Conservation (phyloP, 2,888 invertebrate genomes). For the Allolobophora icterica region DNA sequence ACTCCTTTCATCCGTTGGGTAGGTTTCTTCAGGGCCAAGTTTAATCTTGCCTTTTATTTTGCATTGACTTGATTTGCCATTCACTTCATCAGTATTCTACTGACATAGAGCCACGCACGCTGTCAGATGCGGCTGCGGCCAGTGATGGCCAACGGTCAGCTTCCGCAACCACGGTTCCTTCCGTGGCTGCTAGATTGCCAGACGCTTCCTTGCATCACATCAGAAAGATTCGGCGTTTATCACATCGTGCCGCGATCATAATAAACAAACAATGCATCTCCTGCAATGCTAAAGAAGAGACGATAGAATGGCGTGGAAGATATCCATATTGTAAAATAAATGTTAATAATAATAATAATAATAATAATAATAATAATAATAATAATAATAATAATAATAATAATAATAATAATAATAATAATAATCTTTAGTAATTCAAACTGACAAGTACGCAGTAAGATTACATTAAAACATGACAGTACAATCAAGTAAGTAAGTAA, state of each 20-base stretch:
- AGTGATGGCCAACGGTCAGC: background rate
- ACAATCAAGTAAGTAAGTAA: no score
- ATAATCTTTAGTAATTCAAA: no score
- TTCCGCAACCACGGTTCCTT: background rate
- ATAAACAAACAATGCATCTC: background rate
- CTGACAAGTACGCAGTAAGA: no score
- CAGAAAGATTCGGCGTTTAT: background rate
- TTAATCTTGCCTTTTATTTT: background rate
- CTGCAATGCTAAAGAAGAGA: background rate
- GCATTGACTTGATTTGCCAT: background rate
- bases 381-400: no score
- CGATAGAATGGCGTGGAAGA: background rate
- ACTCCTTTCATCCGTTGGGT: background rate
- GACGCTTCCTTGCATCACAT: background rate
- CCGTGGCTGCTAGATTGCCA: background rate
- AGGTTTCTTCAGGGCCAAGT: background rate
- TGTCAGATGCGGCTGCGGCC: background rate
- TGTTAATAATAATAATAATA: no score
- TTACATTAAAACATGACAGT: no score
- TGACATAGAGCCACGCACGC: background rate
- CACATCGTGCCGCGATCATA: background rate
- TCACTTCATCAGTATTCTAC: constrained; percentile 17
- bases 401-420: no score
- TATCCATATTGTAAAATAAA: background rate
- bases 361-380: no score